phyloP scores from a whole-genome alignment of 2,113 vertebrate genomes.

The Scomber colias region DNA sequence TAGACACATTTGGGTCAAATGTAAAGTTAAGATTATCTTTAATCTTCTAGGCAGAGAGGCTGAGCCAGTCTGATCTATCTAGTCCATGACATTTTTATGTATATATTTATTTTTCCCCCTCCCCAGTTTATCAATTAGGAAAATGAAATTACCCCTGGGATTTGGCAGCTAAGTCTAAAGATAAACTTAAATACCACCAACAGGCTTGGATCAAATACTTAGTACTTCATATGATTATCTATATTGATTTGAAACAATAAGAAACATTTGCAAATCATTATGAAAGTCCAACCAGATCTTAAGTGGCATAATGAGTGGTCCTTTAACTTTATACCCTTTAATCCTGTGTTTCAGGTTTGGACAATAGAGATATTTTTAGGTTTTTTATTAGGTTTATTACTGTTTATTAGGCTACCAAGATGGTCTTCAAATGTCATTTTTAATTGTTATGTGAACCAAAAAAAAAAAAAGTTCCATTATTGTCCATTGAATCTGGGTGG shows the following conservation, averaged over 20 bases:
- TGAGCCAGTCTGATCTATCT: conserved; percentile 36
- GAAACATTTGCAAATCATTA: too few relatives aligned
- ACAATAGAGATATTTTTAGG: too few relatives aligned
- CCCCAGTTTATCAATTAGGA: conserved; percentile 56
- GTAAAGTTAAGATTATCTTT: conserved; percentile 61
- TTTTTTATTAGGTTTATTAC: too few relatives aligned
- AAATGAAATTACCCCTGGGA: conserved; percentile 31
- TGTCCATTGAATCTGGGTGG: too few relatives aligned
- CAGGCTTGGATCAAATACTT: conserved; percentile 1
- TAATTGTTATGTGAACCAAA: too few relatives aligned
- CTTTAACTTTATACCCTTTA: too few relatives aligned
- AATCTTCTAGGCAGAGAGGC: conserved; percentile 43
- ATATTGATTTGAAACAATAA: neutral
- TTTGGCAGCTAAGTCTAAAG: conserved; percentile 25
- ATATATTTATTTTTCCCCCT: conserved; percentile 46
- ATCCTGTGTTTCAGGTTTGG: too few relatives aligned
- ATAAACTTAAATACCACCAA: conserved; percentile 23
- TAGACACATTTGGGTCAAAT: conserved; percentile 67
- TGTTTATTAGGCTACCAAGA: too few relatives aligned
- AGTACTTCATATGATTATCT: neutral
- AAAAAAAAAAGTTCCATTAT: neutral
- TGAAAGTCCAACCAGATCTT: too few relatives aligned
- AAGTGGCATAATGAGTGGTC: too few relatives aligned
- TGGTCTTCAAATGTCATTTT: neutral
- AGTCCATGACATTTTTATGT: conserved; percentile 36